Evolutionary conservation across 2,113 vertebrate species (phyloP), one percentile per base, ranked within the genome.

Genomic region (Mustela lutreola): DNA sequence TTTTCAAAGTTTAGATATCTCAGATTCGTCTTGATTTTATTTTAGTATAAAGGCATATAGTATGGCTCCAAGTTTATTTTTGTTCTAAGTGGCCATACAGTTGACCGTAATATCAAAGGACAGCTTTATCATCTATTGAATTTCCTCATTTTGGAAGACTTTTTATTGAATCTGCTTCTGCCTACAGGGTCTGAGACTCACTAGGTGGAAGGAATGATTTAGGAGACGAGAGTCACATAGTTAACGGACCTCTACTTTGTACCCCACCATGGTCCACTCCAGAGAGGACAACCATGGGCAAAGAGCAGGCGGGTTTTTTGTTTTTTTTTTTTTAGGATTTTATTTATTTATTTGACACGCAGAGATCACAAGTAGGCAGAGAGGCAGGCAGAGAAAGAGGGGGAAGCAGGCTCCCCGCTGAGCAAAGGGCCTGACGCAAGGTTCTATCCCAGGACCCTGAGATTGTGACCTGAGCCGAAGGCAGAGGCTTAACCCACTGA

Each of bases 11-110:
- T 76, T 39, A 80, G 89, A 53, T 87, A 56, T 39, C 24, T 83
- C 53, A 56, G 22, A 90, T 83, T 36, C 75, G 18, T 71, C 60
- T 65, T 86, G 42, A 71, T 88, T 96, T 94, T 91, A 71, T 91
- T 97, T 89, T 89, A 39, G 45, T 79, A 33, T 71, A 83, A 88
- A 83, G 26, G 39, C 11, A 48, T 48, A 39, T 11, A 15, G 9
- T 70, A n/a, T 78, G 33, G 33, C 19, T 60, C 2, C 33, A 31
- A 31, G 50, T 56, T 78, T 14, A 83, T 63, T 71, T 90, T 95
- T 95, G 91, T 94, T 80, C 87, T 76, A 91, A 82, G 83, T 36
- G 45, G 39, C 18, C 18, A 84, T 42, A 65, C 10, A 60, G 5
- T 71, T 94, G 33, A 89, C 6, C 50, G 62, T 91, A 6, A 76